Percentiles rank a stretch among this genome's conserved stretches.
Evolutionary conservation across 2,888 invertebrate species (phyloP).

Genomic region (Pseudococcus viburni): DNA sequence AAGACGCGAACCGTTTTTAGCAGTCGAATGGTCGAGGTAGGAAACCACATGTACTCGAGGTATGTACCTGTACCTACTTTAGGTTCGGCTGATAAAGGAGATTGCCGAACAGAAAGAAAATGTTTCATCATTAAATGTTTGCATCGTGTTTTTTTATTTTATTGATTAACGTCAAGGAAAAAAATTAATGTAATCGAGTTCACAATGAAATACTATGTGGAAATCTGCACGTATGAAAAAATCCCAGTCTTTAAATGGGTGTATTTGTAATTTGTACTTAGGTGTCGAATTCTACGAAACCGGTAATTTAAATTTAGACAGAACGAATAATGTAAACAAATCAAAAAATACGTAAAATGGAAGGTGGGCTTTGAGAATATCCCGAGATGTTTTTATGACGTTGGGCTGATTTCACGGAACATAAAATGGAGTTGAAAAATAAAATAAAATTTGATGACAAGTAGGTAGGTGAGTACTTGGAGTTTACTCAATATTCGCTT

Average conservation of each 20-base stretch:
- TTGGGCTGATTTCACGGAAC: too few relatives aligned
- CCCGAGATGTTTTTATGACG: too few relatives aligned
- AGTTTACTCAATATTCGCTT: too few relatives aligned
- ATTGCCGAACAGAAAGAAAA: neutral
- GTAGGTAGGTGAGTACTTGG: too few relatives aligned
- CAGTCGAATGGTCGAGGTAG: slow-evolving; percentile 5
- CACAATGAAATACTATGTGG: neutral
- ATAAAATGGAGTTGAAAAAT: too few relatives aligned
- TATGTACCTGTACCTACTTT: neutral
- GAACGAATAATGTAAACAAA: neutral
- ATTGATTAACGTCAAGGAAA: neutral
- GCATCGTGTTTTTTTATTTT: slow-evolving; percentile 24
- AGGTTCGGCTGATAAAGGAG: neutral
- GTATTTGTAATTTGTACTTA: neutral
- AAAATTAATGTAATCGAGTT: slow-evolving; percentile 3
- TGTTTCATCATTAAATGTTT: slow-evolving; percentile 1
- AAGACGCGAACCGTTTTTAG: slow-evolving; percentile 62
- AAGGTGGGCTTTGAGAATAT: neutral
- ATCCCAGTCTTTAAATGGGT: neutral
- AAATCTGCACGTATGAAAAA: neutral
- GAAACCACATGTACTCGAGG: slow-evolving; percentile 19
- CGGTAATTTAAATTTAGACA: neutral
- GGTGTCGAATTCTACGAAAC: slow-evolving; percentile 2
- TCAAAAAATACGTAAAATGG: neutral
- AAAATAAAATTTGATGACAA: too few relatives aligned